phyloP scores from a whole-genome alignment of 2,797 vertebrate species.

The Petrocephalus sullivani region DNA sequence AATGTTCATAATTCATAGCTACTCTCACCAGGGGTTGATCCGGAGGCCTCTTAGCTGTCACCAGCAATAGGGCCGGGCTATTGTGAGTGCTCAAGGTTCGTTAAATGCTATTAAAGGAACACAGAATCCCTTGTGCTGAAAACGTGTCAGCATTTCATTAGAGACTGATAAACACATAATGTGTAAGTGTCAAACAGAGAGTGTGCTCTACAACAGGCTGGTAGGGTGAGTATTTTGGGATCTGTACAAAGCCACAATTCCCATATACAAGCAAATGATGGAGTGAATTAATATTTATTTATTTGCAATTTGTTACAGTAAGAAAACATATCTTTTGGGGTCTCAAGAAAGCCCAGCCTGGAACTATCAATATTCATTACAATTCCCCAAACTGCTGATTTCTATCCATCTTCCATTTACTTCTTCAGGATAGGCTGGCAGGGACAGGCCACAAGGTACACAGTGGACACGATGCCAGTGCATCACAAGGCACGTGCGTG shows the following conservation, averaged over 20 bases:
- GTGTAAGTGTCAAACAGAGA: constrained; percentile 57
- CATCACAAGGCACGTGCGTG: constrained; percentile 28
- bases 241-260: constrained; percentile 44
- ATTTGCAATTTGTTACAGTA: not conserved
- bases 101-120: constrained; percentile 67
- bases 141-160: constrained; percentile 69
- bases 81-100: constrained; percentile 59
- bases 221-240: constrained; percentile 51
- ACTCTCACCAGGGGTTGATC: constrained; percentile 57
- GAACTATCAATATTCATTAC: not conserved
- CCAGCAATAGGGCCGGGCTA: constrained; percentile 56
- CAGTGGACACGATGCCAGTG: not conserved
- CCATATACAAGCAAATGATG: constrained; percentile 44
- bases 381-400: constrained; percentile 21
- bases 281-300: constrained; percentile 50
- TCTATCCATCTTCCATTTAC: not conserved
- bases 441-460: not conserved
- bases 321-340: constrained; percentile 20
- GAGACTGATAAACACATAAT: constrained; percentile 67
- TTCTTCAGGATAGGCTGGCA: not conserved
- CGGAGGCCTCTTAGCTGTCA: constrained; percentile 57
- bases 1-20: constrained; percentile 61
- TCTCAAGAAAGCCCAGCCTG: constrained; percentile 13
- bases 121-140: constrained; percentile 53
- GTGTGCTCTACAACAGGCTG: constrained; percentile 41